These are phyloP conservation scores for Chlorodrepanis virens DNA, from an alignment of 2,113 vertebrate genomes.

Conservation along the genomic window DNA sequence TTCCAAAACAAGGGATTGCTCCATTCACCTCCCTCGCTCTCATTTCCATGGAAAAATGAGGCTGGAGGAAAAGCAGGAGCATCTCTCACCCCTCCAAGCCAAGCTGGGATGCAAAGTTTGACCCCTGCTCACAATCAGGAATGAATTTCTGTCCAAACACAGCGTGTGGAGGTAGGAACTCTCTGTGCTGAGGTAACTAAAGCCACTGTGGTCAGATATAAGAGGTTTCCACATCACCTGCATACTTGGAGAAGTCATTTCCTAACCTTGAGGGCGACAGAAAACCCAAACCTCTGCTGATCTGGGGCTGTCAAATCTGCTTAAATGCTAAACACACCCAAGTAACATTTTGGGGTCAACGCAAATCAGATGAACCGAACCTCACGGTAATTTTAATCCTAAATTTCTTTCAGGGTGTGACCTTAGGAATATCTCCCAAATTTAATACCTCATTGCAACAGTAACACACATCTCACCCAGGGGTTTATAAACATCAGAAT, in stretches of 20 bases:
- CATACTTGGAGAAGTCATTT: fast-evolving
- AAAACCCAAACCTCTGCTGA: not conserved
- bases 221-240: not conserved
- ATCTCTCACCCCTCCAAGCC: not conserved
- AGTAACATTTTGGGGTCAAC: not conserved
- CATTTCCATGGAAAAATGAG: not conserved
- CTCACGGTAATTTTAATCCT: not conserved
- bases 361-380: not conserved
- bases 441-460: not conserved
- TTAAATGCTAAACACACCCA: not conserved
- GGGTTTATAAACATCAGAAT: not conserved
- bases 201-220: fast-evolving
- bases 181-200: not conserved
- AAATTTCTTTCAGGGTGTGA: not conserved
- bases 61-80: not conserved
- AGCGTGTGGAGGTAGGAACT: not conserved
- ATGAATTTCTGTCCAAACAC: not conserved
- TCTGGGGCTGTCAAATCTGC: not conserved
- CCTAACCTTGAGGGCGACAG: not conserved
- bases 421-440: not conserved
- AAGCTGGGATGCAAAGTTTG: not conserved
- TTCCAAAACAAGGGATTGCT: not conserved
- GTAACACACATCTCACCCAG: fast-evolving
- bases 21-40: not conserved
- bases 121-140: too few species aligned